Evolutionary conservation across 2,888 invertebrate species (phyloP).

Genomic region (Pristionchus exspectatus): DNA sequence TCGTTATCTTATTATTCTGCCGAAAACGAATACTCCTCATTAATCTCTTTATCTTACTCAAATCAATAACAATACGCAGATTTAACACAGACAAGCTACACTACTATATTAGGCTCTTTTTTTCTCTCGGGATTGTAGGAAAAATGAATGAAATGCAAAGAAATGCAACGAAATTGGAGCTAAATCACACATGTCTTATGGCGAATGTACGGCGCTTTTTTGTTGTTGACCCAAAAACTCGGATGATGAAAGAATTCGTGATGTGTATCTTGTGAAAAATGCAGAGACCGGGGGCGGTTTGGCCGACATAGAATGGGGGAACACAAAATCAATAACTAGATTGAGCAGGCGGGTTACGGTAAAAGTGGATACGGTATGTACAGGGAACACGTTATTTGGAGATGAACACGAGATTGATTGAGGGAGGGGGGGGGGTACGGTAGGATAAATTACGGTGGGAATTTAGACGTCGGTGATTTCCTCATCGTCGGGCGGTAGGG

Average conservation of each 20-base stretch:
- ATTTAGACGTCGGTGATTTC: constrained; percentile 50
- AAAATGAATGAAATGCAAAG: constrained; percentile 24
- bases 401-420: constrained; percentile 3
- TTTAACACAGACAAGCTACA: neutral
- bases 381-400: constrained; percentile 14
- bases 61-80: constrained; percentile 30
- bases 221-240: constrained; percentile 46
- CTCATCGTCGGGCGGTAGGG: constrained; percentile 53
- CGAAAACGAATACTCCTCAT: neutral
- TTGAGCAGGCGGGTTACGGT: constrained; percentile 11
- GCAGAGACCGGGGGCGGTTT: constrained; percentile 1
- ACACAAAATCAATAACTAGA: constrained; percentile 31
- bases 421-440: neutral
- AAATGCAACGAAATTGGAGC: constrained; percentile 33
- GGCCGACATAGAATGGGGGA: constrained; percentile 28
- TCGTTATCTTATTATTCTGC: too few species aligned
- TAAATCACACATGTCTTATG: constrained; percentile 27
- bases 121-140: neutral
- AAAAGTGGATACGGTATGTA: constrained; percentile 1
- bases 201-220: constrained; percentile 26
- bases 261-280: neutral
- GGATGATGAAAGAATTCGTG: constrained; percentile 25
- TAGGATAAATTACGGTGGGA: neutral
- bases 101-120: constrained; percentile 43
- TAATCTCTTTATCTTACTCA: constrained; percentile 28